A percentile compares a stretch with the other conserved stretches of the same genome.
Conservation (phyloP, 2,113 vertebrate genomes). For the Madoqua kirkii region DNA sequence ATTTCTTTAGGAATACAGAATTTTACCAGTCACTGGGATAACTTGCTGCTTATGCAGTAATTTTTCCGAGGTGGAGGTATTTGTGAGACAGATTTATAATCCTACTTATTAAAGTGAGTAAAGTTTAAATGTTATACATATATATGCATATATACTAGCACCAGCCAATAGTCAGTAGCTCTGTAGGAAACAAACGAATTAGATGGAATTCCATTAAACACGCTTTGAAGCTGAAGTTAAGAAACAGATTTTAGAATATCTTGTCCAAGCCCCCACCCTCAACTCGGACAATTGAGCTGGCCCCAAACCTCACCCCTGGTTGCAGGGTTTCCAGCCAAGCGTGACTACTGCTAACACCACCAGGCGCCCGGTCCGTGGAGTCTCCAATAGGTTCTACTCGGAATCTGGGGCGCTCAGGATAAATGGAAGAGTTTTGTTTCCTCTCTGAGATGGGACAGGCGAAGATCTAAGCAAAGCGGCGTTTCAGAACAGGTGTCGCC, state of each 20-base stretch:
- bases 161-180: not conserved
- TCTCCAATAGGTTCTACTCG: not conserved
- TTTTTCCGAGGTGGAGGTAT: constrained; percentile 69
- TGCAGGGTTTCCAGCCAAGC: not conserved
- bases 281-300: not conserved
- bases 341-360: not conserved
- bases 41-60: constrained; percentile 65
- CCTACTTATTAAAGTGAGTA: constrained; percentile 65
- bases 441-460: not conserved
- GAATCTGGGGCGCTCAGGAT: not conserved
- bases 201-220: not conserved
- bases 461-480: not conserved
- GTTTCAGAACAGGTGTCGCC: constrained; percentile 55
- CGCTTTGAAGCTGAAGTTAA: not conserved
- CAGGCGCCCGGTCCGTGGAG: not conserved
- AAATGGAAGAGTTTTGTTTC: not conserved
- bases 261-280: not conserved
- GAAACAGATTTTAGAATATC: not conserved
- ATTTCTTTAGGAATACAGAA: constrained; percentile 64
- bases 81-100: constrained; percentile 65
- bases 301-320: not conserved
- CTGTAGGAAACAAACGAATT: not conserved
- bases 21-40: constrained; percentile 67
- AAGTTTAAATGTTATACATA: not conserved
- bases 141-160: not conserved